phyloP scores from a whole-genome alignment of 2,888 invertebrate genomes.

The Cheilosia soror region DNA sequence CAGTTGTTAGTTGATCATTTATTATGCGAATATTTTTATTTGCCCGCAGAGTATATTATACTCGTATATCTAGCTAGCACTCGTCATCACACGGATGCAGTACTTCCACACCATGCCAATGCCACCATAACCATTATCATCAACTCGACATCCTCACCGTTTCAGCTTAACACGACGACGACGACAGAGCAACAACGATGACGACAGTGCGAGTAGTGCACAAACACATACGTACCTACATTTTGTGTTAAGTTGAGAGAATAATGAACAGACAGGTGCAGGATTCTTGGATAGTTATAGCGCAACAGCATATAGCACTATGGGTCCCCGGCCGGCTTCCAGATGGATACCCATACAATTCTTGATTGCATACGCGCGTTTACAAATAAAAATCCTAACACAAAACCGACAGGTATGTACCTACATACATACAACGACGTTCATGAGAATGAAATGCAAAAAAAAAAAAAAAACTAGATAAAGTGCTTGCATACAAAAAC shows the following conservation, averaged over 20 bases:
- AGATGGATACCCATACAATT: slow-evolving; percentile 68
- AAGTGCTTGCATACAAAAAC: slow-evolving; percentile 31
- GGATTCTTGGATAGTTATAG: slow-evolving; percentile 49
- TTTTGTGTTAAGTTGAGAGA: slow-evolving; percentile 55
- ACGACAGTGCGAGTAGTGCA: slow-evolving; percentile 59
- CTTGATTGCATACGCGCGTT: slow-evolving; percentile 65
- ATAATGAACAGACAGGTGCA: slow-evolving; percentile 73
- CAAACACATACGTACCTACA: not conserved
- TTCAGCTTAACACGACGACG: slow-evolving; percentile 15
- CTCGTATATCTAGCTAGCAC: not conserved
- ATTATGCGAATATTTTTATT: slow-evolving; percentile 69
- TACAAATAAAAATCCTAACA: slow-evolving; percentile 58
- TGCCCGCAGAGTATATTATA: slow-evolving; percentile 46
- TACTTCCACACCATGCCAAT: slow-evolving; percentile 18
- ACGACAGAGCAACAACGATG: slow-evolving; percentile 1
- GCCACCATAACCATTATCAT: slow-evolving; percentile 8
- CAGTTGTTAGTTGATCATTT: slow-evolving; percentile 64
- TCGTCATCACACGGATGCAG: slow-evolving; percentile 19
- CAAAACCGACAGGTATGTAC: slow-evolving; percentile 60
- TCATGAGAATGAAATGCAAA: slow-evolving; percentile 39
- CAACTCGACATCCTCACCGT: slow-evolving; percentile 25
- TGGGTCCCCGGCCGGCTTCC: slow-evolving; percentile 26
- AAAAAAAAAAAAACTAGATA: slow-evolving; percentile 31
- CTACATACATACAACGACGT: slow-evolving; percentile 27
- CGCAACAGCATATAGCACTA: slow-evolving; percentile 12